A percentile compares a stretch with the other conserved stretches of the same genome.
Evolutionary conservation across 2,113 vertebrate genomes (phyloP).

Genomic region (Junco hyemalis): DNA sequence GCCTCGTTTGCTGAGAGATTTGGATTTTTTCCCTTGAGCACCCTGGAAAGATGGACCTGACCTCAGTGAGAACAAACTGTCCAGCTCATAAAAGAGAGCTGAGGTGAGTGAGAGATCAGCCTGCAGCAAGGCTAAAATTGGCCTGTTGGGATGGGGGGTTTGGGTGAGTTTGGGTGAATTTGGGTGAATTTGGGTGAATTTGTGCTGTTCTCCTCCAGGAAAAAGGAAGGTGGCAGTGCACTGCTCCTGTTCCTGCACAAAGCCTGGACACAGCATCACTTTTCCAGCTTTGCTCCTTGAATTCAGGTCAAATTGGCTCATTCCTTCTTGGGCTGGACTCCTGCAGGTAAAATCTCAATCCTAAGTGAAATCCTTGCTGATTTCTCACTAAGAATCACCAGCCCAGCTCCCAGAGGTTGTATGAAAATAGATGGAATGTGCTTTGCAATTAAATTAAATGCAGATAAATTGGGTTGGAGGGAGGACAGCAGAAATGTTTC

Average conservation of each 20-base stretch:
- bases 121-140: neutral
- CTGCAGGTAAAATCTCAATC: neutral
- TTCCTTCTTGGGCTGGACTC: neutral
- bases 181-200: neutral
- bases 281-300: neutral
- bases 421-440: neutral
- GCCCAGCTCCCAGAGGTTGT: neutral
- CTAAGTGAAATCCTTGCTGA: neutral
- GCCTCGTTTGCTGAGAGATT: neutral
- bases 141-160: neutral
- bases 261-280: neutral
- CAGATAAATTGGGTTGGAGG: neutral
- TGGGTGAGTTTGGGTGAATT: no score
- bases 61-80: slow-evolving; percentile 1
- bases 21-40: neutral
- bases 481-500: neutral
- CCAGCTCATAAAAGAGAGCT: neutral
- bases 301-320: neutral
- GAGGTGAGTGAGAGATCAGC: neutral
- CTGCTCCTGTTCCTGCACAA: neutral
- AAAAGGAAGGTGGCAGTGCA: neutral
- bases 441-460: neutral
- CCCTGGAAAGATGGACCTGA: neutral
- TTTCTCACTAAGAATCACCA: neutral
- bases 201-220: neutral